Evolutionary conservation across 2,113 vertebrate species (phyloP), one percentile per base, ranked within the genome.

Genomic region (Speoplatyrhinus poulsoni): DNA sequence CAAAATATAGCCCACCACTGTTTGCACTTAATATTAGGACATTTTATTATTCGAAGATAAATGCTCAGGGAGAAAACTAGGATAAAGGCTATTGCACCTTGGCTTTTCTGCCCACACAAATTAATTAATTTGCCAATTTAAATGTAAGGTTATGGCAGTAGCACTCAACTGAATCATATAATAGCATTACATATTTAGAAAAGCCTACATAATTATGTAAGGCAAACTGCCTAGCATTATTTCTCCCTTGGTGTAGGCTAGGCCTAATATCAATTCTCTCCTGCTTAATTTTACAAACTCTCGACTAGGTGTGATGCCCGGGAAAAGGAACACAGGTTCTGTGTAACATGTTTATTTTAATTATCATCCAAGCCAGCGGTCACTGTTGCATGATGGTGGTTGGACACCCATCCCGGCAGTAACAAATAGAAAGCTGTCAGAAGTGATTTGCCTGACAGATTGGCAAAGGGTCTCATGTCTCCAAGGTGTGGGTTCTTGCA

Each of bases 351-450:
- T 64, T 63, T 64, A 65, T 71, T 19, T 70, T 79, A 64, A 73
- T 56, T 12, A 73, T 56, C 15, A 69, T 36, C 67, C 7, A 19
- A 60, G 65, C 65, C 73, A 49, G 71, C 75, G 81, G 84, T 81
- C 75, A 70, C 68, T 19, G 64, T 61, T 64, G 64, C 74, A 54
- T 6, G 1, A 59, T 0, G 16, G 70, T 55, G 69, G 60, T 52
- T 9, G 26, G 19, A 58, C 70, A 71, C 62, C 82, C 17, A 65
- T 74, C 48, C 62, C 16, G 26, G 26, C 26, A 26, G 26, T 68
- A 65, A 80, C 77, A 60, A 60, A 63, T 67, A 59, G 26, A 52
- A 49, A 53, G 81, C 76, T 78, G 82, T 85, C 80, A 75, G 17
- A 75, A 70, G 52, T 12, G 65, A 82, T 82, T 47, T 69, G 67